These are phyloP conservation scores for Lumbricus terrestris DNA, from an alignment of 2,888 invertebrate genomes.

Conservation along the genomic window DNA sequence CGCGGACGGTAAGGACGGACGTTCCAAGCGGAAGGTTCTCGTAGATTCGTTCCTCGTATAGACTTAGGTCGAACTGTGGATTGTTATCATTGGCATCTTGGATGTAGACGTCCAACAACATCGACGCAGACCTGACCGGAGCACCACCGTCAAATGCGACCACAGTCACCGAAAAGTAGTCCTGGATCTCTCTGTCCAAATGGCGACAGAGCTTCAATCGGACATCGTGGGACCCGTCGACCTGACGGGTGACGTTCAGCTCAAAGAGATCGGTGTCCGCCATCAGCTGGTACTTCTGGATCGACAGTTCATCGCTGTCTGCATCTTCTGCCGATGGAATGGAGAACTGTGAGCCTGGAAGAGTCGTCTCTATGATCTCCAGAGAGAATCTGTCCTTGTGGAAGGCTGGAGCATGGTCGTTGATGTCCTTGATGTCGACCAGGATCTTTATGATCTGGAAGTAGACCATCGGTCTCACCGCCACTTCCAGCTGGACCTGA, in stretches of 20 bases:
- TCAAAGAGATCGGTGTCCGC: conserved; percentile 28
- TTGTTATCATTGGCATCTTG: conserved; percentile 30
- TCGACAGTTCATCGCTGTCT: conserved; percentile 31
- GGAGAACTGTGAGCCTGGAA: conserved; percentile 25
- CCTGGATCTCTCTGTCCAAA: conserved; percentile 26
- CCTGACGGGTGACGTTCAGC: conserved; percentile 28
- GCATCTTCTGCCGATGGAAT: conserved; percentile 35
- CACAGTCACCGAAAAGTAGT: conserved; percentile 25
- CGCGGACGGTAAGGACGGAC: conserved; percentile 64
- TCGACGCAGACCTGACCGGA: conserved; percentile 22
- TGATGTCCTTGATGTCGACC: conserved; percentile 31
- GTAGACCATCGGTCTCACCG: not conserved
- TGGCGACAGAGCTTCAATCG: conserved; percentile 8
- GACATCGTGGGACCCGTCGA: conserved; percentile 51
- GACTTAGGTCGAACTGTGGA: conserved; percentile 24
- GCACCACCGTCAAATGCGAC: conserved; percentile 25
- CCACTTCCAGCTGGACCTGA: not conserved
- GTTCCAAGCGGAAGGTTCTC: conserved; percentile 67
- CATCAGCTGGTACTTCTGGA: conserved; percentile 31
- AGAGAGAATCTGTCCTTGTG: conserved; percentile 5
- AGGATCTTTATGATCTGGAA: conserved; percentile 27
- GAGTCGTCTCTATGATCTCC: conserved; percentile 29
- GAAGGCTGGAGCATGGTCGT: conserved; percentile 35
- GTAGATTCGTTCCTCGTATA: conserved; percentile 21
- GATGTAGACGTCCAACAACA: conserved; percentile 25